These are phyloP conservation scores for Serripes groenlandicus DNA, from an alignment of 2,888 invertebrate species.

Conservation along the genomic window DNA sequence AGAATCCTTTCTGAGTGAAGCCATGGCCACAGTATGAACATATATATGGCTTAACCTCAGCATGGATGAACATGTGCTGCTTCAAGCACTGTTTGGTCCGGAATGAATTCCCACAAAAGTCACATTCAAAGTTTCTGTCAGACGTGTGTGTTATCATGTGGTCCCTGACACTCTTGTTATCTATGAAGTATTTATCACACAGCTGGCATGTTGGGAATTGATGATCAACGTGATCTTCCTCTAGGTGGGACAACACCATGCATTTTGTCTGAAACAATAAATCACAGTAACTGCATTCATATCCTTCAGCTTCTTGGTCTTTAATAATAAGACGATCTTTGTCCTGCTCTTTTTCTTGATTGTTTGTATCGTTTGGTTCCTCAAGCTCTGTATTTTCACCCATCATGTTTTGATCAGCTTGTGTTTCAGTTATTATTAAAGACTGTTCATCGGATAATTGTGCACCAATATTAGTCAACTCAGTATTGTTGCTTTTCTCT, in stretches of 20 bases:
- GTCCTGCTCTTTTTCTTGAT: neutral
- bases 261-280: slow-evolving; percentile 56
- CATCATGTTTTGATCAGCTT: neutral
- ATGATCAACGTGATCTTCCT: slow-evolving; percentile 39
- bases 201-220: slow-evolving; percentile 49
- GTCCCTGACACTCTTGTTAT: slow-evolving; percentile 54
- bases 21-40: slow-evolving; percentile 66
- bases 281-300: slow-evolving; percentile 55
- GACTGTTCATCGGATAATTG: too few species aligned
- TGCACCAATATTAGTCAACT: neutral
- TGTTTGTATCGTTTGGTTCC: neutral
- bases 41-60: slow-evolving; percentile 57
- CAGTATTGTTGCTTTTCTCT: neutral
- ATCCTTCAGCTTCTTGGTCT: slow-evolving; percentile 8
- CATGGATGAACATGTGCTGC: slow-evolving; percentile 60
- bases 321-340: neutral
- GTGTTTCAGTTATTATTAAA: too few species aligned
- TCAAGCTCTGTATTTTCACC: neutral
- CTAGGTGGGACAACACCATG: slow-evolving; percentile 52
- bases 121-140: slow-evolving; percentile 39
- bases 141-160: slow-evolving; percentile 51
- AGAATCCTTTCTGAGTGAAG: slow-evolving; percentile 65
- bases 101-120: slow-evolving; percentile 50
- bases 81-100: slow-evolving; percentile 57
- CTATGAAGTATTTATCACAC: slow-evolving; percentile 49